Percentiles rank a stretch among this genome's conserved stretches.
phyloP scores from a whole-genome alignment of 2,888 invertebrate species.

The Drosophila pullipes region DNA sequence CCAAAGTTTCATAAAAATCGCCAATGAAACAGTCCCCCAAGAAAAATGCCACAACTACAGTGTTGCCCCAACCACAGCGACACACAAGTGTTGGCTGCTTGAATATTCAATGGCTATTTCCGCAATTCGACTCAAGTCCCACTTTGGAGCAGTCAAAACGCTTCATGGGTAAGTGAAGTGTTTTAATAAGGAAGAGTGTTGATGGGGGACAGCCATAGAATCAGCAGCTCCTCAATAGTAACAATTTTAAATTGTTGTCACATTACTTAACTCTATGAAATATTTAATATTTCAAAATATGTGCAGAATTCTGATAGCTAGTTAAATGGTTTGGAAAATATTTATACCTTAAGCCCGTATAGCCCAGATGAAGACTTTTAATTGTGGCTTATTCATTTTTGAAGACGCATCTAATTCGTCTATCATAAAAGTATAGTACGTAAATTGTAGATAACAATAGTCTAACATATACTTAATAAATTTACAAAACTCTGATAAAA shows the following conservation, averaged over 20 bases:
- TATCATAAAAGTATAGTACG: too few relatives aligned
- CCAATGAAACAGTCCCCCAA: conserved; percentile 54
- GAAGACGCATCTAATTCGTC: fast-evolving
- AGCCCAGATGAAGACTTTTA: neutral
- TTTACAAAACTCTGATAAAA: too few relatives aligned
- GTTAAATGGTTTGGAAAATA: too few relatives aligned
- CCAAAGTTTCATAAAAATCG: conserved; percentile 71
- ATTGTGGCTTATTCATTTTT: neutral
- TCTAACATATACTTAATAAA: too few relatives aligned
- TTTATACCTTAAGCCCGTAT: too few relatives aligned
- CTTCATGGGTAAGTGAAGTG: conserved; percentile 31
- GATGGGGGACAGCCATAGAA: neutral
- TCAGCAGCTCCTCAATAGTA: neutral
- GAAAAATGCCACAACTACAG: conserved; percentile 46
- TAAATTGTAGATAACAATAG: too few relatives aligned
- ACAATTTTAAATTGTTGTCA: neutral
- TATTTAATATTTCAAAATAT: neutral
- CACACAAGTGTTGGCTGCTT: conserved; percentile 62
- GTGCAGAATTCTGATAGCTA: neutral
- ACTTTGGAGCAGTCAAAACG: conserved; percentile 60
- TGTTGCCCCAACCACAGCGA: neutral
- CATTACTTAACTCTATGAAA: neutral
- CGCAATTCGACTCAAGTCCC: conserved; percentile 61
- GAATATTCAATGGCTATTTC: conserved; percentile 78
- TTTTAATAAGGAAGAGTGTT: conserved; percentile 12